Percentiles rank a stretch among this genome's conserved stretches.
Evolutionary conservation across 2,113 vertebrate genomes (phyloP).

Genomic region (Pipa parva): DNA sequence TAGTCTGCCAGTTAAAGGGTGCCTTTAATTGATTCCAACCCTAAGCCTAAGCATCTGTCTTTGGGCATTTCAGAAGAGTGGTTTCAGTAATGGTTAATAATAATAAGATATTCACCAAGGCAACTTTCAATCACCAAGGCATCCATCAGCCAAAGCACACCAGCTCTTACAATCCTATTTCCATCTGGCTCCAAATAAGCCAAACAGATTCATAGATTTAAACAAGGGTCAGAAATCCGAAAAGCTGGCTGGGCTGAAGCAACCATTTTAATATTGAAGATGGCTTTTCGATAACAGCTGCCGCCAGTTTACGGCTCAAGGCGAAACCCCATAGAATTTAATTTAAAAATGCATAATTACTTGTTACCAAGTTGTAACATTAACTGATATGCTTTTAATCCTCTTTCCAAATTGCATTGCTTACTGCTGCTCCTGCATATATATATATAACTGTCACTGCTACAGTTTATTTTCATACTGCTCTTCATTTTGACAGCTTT

Average conservation of each 20-base stretch:
- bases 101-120: slow-evolving; percentile 3
- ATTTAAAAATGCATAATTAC: slow-evolving; percentile 22
- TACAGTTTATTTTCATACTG: too few species aligned
- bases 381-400: slow-evolving; percentile 26
- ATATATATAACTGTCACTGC: too few species aligned
- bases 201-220: slow-evolving; percentile 2
- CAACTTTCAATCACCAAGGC: slow-evolving; percentile 5
- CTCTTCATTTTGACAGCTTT: too few species aligned
- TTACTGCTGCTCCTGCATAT: neutral
- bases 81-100: too few species aligned
- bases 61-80: too few species aligned
- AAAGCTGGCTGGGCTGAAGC: neutral
- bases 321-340: slow-evolving; percentile 13
- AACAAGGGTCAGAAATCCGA: slow-evolving; percentile 14
- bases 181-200: slow-evolving; percentile 16
- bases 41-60: too few species aligned
- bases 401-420: slow-evolving; percentile 7
- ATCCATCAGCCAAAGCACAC: neutral
- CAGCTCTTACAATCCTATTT: neutral
- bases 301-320: neutral
- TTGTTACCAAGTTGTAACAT: neutral
- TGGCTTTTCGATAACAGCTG: slow-evolving; percentile 6
- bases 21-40: too few species aligned
- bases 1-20: too few species aligned
- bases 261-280: neutral